A percentile compares a stretch with the other conserved stretches of the same genome.
These are phyloP conservation scores for Columba livia DNA, from an alignment of 2,113 vertebrate genomes.

Conservation along the genomic window DNA sequence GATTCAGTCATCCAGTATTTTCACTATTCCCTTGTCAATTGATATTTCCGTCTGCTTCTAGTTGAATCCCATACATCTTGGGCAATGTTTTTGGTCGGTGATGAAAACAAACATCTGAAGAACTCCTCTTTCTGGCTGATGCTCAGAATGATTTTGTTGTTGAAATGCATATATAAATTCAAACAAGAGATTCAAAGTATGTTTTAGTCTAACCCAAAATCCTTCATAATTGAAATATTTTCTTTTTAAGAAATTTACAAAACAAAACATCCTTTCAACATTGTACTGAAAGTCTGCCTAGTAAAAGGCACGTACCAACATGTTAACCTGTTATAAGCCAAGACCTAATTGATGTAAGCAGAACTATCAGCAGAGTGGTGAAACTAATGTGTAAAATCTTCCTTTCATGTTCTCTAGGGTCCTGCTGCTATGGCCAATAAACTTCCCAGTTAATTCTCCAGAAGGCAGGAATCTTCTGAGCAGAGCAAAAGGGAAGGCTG, in stretches of 20 bases:
- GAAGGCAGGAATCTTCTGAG: not conserved
- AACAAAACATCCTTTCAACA: not conserved
- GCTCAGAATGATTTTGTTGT: not conserved
- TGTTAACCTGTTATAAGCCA: not conserved
- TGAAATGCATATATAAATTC: not conserved
- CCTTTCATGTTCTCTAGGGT: not conserved
- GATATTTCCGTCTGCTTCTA: not conserved
- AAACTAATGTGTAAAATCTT: conserved; percentile 1
- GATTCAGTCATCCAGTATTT: not conserved
- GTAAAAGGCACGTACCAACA: not conserved
- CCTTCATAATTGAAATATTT: not conserved
- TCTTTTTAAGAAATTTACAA: not conserved
- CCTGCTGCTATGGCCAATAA: not conserved
- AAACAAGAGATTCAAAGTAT: not conserved
- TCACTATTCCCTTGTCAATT: not conserved
- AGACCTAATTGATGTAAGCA: not conserved
- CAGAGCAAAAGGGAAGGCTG: not conserved
- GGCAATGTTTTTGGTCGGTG: not conserved
- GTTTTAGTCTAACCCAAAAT: not conserved
- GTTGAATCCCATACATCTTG: not conserved
- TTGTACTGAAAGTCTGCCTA: not conserved
- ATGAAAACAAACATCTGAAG: not conserved
- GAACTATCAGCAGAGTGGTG: not conserved
- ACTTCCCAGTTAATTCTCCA: not conserved
- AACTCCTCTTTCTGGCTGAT: not conserved